Base-by-base conservation (phyloP, 2,113 vertebrate genomes). In the Taurulus bubalis region DNA sequence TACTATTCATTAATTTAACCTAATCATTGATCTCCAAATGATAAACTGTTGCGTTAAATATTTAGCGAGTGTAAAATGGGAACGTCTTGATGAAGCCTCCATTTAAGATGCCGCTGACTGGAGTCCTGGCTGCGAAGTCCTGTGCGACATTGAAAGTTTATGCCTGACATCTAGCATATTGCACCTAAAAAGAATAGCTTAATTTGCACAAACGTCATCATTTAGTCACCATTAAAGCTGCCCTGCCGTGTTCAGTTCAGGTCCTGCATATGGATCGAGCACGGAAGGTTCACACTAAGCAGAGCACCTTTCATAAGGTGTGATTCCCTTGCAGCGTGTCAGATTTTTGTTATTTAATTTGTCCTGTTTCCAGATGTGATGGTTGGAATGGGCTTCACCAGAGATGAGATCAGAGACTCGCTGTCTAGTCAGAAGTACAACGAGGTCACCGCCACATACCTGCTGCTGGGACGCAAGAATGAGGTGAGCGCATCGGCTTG, bases 381-480 rank as follows among this genome's bases (percentile, higher is more conserved):
- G 96, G 95, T 98, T 32, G 96, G 96, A 16, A 97, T 98, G 97
- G 97, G 97, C 38, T 99, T 97, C 89, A 95, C 94, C 0, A 94
- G 97, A 20, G 97, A 99, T 26, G 97, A 98, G 85, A 96, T 99
- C 91, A 94, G 95, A 87, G 97, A 99, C 9, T 95, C 97, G 22
- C 88, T 99, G 88, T 92, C 85, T 65, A 95, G 85, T 89, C 96
- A 96, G 78, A 98, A 97, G 87, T 99, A 98, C 92, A 97, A 98
- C 1, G 97, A 99, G 89, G 95, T 98, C 85, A 99, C 96, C 0
- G 97, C 97, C 85, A 98, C 97, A 7, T 98, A 99, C 95, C 95
- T 98, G 93, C 96, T 99, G 90, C 96, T 99, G 90, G 97, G 95
- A 69, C 95, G 97, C 84, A 97, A 96, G 85, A 95, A 87, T 2